Evolutionary conservation across 2,113 vertebrate species (phyloP), one percentile per base, ranked within the genome.

Genomic region (Amblyornis subalaris): DNA sequence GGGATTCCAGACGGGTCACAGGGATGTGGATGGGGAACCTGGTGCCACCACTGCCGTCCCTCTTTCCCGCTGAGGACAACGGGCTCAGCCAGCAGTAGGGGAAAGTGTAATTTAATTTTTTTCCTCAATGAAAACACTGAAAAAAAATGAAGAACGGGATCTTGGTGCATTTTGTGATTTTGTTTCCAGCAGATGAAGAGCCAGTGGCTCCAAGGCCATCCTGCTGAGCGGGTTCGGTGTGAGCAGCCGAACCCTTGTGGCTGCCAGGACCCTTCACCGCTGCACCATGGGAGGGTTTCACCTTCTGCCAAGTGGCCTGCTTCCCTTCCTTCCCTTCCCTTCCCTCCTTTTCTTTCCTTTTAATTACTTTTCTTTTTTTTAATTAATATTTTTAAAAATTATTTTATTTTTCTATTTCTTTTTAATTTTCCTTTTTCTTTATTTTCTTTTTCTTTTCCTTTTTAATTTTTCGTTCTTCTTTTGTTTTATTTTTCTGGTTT

Each of bases 101-200:
- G 5, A 72, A 85, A 74, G 4, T 0, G 4, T 3, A 13, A 69
- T 75, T 82, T 48, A 4, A 18, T 47, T 45, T 73, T 80, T 53
- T 42, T 28, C 7, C 48, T 42, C 13, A 6, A 24, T 9, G n/a
- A 7, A 28, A 69, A 84, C 22, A 13, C 8, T 2, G 5, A 1
- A 10, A 42, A 42, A 23, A 9, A 11, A 7, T 3, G 1, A 31
- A 50, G 8, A 7, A 1, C 0, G 12, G 33, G 40, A 12, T 71
- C 25, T 55, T 0, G 14, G 51, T 14, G 69, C 0, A 0, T 31
- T 80, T 29, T 1, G 18, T 25, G 69, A 26, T 17, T 7, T 25
- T 42, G 45, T 21, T 70, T 17, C 25, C 60, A 33, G 67, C 29
- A 8, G 38, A 22, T 0, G 26, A 82, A 25, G 58, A 24, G 60